Base-by-base conservation (phyloP, 2,888 invertebrate species). In the Schizaphis graminum region DNA sequence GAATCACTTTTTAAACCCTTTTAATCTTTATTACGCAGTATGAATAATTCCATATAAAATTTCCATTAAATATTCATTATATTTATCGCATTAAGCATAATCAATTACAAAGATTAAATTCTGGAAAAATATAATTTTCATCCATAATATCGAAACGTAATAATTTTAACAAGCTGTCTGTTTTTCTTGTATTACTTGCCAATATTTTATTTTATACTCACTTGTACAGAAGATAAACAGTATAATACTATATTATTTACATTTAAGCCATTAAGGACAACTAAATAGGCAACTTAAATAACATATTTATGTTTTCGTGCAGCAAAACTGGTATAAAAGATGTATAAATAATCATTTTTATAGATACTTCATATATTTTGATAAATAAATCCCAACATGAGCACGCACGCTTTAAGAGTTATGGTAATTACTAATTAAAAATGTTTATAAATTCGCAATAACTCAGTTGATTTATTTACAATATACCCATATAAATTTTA, bases 201-300 rank as follows among this genome's bases (percentile, higher is more conserved):
- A 77, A 77, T 35, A 35, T 77, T 77, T 35, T 77, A 35, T 77
- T 35, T 21, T 77, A 77, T 35, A 77, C 77, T 77, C 77, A 7
- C 26, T 35, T 21, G 7, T 35, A 77, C 3, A 77, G 85, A 2
- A 44, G 85, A 44, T 44, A 44, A 28, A 85, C 28, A 21, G 26
- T 44, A 26, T 28, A 85, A 85, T 44, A 44, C 41, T 44, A 44
- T 44, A 44, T 85, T 44, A 44, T 85, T 57, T 57, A 47, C 21
- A 28, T 49, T 47, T n/a, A 53, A 77, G 28, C 28, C 26, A 77
- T 49, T 53, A 67, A 53, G 61, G 67, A 67, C 53, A n/a, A 28
- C 61, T 28, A 77, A 24, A 88, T 92, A 88, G 92, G 88, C 87
- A 92, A 92, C 92, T 88, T 77, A 92, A 88, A n/a, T 49, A 35